These are phyloP conservation scores for Coregonus clupeaformis DNA, from an alignment of 2,113 vertebrate genomes.

Conservation along the genomic window DNA sequence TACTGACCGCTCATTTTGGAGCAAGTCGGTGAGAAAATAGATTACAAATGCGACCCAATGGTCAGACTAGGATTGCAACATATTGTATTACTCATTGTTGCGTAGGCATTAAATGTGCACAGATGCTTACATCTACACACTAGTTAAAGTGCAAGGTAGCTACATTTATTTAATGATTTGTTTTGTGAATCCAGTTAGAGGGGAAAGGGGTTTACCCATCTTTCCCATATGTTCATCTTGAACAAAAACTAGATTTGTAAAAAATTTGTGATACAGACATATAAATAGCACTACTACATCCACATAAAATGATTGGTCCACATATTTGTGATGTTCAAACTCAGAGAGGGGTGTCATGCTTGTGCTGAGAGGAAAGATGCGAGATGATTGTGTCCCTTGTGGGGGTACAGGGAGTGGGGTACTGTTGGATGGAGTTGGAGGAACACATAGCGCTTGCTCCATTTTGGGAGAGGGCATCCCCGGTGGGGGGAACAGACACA, in stretches of 20 bases:
- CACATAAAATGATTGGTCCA: constrained; percentile 4
- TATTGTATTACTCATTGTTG: no score
- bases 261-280: background rate
- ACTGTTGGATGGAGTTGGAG: constrained; percentile 34
- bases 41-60: no score
- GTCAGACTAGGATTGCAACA: no score
- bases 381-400: constrained; percentile 4
- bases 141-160: no score
- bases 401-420: constrained; percentile 31
- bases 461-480: background rate
- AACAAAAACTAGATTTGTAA: background rate
- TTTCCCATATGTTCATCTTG: background rate
- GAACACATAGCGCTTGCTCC: background rate
- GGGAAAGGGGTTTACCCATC: background rate
- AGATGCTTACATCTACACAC: no score
- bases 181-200: background rate
- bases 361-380: constrained; percentile 19
- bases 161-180: no score
- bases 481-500: constrained; percentile 56
- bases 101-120: no score
- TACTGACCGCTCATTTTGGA: no score
- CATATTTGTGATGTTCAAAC: constrained; percentile 52
- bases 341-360: constrained; percentile 62
- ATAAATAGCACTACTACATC: background rate
- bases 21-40: no score